Evolutionary conservation across 2,888 invertebrate species (phyloP), one percentile per base, ranked within the genome.

Genomic region (Andrena flavipes): DNA sequence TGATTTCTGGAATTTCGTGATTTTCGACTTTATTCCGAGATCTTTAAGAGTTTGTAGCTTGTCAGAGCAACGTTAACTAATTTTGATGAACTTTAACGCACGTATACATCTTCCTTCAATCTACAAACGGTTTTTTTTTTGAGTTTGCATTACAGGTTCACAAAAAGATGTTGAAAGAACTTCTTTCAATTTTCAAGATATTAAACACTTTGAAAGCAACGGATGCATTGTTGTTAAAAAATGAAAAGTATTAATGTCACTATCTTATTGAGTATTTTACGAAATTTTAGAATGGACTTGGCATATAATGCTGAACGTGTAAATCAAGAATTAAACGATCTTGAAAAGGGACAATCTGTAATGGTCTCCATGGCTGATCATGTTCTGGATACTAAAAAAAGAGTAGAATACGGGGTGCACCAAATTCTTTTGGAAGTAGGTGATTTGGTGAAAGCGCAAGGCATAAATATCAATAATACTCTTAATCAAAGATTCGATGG

Each of bases 301-400:
- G 90, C 86, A n/a, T 90, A 85, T 29, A 91, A 91, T 49, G 90
- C 92, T 1, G 90, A 92, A 10, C 90, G 89, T 10, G 89, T 93
- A 2, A 91, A 89, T 63, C 87, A 92, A 74, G 91, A 93, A 75
- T 76, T 94, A 5, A 94, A 95, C 89, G 94, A 95, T 2, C 94
- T 98, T 70, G 95, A 96, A 2, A 97, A 97, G 91, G 96, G 97
- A 77, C 97, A 98, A 91, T 96, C 96, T 85, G 96, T 98, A 2
- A 95, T 98, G 94, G 95, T 97, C 67, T 96, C 97, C 91, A 98
- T 97, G 60, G 97, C 97, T 0, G 98, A 98, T 94, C 96, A 97
- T 91, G 97, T 98, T 48, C 93, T 97, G 91, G 97, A 97, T 80
- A 97, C 97, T 1, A 98, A 97, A 93, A 96, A 97, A 71, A 95